Evolutionary conservation across 2,113 vertebrate genomes (phyloP).

Genomic region (Sus scrofa): T2T-Sscrofa CM000819.6:140070501-140071000

Average conservation of each 20-base stretch:
- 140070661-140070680: neutral
- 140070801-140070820: too few relatives aligned
- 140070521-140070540: neutral
- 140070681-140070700: conserved; percentile 26
- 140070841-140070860: too few relatives aligned
- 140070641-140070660: neutral
- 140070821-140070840: too few relatives aligned
- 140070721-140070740: too few relatives aligned
- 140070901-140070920: too few relatives aligned
- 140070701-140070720: conserved; percentile 36
- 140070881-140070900: too few relatives aligned
- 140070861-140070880: too few relatives aligned
- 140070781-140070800: too few relatives aligned
- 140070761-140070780: too few relatives aligned
- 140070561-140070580: conserved; percentile 1
- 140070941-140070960: neutral
- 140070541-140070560: neutral
- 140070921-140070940: too few relatives aligned
- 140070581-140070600: neutral
- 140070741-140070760: too few relatives aligned
- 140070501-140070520: neutral
- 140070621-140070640: neutral
- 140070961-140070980: conserved; percentile 34
- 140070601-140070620: neutral
- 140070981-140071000: conserved; percentile 41